A percentile compares a stretch with the other conserved stretches of the same genome.
Evolutionary conservation across 2,888 invertebrate genomes (phyloP).

Genomic region (Tiliacea citrago): DNA sequence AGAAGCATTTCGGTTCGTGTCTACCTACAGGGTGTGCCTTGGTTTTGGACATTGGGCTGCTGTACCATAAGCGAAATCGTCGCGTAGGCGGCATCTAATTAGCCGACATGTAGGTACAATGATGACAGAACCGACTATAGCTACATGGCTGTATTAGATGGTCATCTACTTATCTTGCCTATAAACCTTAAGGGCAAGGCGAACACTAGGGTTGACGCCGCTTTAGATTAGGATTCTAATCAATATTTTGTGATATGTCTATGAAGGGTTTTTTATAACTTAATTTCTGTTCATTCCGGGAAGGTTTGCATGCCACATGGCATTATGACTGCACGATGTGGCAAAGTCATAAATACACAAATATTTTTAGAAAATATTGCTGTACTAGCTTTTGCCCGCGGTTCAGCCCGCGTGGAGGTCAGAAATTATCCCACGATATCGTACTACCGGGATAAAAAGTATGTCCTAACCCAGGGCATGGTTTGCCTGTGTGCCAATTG

Average conservation of each 20-base stretch:
- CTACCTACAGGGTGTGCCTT: background rate
- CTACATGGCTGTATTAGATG: no score
- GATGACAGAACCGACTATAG: background rate
- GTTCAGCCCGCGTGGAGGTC: background rate
- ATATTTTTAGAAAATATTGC: background rate
- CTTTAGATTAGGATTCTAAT: background rate
- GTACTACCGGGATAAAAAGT: background rate
- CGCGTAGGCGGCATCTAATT: background rate
- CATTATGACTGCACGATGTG: no score
- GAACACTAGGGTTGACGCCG: no score
- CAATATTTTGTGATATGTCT: background rate
- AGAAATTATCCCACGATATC: background rate
- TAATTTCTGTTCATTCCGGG: background rate
- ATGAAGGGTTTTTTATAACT: background rate
- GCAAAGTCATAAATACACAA: background rate
- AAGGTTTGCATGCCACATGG: background rate
- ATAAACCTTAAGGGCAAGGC: background rate
- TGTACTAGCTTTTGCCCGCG: background rate
- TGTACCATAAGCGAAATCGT: background rate
- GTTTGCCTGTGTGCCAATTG: no score
- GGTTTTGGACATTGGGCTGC: background rate
- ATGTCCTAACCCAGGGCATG: no score
- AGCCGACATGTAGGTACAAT: background rate
- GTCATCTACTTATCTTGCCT: background rate
- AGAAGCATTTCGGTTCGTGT: background rate